Evolutionary conservation across 2,797 vertebrate genomes (phyloP), one percentile per base, ranked within the genome.

Genomic region (Benthosema pterotum): DNA sequence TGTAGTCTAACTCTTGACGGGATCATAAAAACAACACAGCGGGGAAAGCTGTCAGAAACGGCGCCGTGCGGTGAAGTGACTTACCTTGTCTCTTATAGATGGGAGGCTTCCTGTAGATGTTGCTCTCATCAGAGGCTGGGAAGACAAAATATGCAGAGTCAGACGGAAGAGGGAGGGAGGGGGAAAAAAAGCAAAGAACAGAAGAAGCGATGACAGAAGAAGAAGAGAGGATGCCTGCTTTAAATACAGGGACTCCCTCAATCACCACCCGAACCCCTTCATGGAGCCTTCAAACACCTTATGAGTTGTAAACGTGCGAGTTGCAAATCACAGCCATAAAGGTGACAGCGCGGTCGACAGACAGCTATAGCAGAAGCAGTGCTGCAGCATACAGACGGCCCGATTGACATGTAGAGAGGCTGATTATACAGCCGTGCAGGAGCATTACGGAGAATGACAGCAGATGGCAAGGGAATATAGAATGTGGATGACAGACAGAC

Each of bases 31-130:
- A 50, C 50, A 63, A 4, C 15, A 43, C 43, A 48, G 43, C 22
- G 2, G 46, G 14, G 57, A 43, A 57, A 42, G 17, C 52, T 52
- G 59, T 53, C 51, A 61, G 58, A 5, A 16, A 42, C n/a, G 56
- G 17, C 52, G 25, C 58, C 45, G 0, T 13, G 7, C 14, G 19
- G 46, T 3, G 52, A 69, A 80, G 79, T 2, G 65, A 1, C 82
- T 32, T 91, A 98, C 96, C 97, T 89, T 94, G 93, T 87, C 93
- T 94, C 85, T 96, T 98, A 89, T 98, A 98, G 94, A 97, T 97
- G 81, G 97, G 96, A 0, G 95, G 94, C 76, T 96, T 97, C 90
- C 95, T 93, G 92, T 97, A 98, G 91, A 98, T 96, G 92, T 96
- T 98, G 82, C 91, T 92, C 80, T 97, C 95, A 52, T 91, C 94